Evolutionary conservation across 2,113 vertebrate genomes (phyloP), one percentile per base, ranked within the genome.

Genomic region (Clarias gariepinus): DNA sequence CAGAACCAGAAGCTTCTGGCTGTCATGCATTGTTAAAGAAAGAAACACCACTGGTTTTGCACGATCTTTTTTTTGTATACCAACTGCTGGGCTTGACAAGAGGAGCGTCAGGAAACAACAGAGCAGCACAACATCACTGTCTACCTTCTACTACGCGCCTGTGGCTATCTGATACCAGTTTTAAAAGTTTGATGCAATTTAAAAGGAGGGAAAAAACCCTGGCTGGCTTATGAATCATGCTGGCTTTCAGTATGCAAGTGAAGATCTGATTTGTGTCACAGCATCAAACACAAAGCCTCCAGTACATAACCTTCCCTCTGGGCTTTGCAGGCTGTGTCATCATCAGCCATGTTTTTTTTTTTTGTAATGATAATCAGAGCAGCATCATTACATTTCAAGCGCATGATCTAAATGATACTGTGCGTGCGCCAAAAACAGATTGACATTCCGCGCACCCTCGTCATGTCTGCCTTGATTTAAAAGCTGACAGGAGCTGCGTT

Each of bases 131-230:
- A 71, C 73, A 78, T 74, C 80, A 69, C 52, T 82, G 63, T 78
- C 61, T 47, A 58, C 69, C 9, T 36, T 25, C 61, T 77, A 77
- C 79, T n/a, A 55, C 4, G 15, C n/a, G 57, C 57, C 57, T 76
- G 81, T 41, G 41, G 68, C 63, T 80, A 78, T 23, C 71, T 83
- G 79, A 76, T 57, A 82, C n/a, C 52, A 55, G 79, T 63, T 82
- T 88, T 86, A 71, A 88, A 82, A 78, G 79, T 83, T 88, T 86
- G 69, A 88, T 69, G 53, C 84, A 86, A 83, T 79, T 79, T 66
- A 66, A 76, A 84, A 30, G 84, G 60, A 52, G 7, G 5, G 16
- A 47, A 23, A 63, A 76, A 63, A 33, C 25, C 58, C 64, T 21
- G 47, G 64, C 64, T 55, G n/a, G 16, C 41, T 53, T 83, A 47